Evolutionary conservation across 2,888 invertebrate species (phyloP), one percentile per base, ranked within the genome.

Genomic region (Pherbina coryleti): DNA sequence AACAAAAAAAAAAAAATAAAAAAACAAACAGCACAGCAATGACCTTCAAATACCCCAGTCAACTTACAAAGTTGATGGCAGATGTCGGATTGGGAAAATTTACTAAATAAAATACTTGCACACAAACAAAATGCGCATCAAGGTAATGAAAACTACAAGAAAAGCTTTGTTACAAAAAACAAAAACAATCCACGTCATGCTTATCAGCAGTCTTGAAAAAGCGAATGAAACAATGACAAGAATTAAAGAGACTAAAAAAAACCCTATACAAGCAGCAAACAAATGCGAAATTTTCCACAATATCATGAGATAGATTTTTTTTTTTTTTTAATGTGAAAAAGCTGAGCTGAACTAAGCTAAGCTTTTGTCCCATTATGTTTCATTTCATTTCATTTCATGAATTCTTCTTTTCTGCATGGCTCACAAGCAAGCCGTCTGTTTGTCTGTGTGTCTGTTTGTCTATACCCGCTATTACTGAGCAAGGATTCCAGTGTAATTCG

Each of bases 311-410:
- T 17, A 31, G 34, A 11, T 49, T 49, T 44, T 67, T 78, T 14
- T 49, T 49, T 44, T 67, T 78, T 14, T 72, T 75, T 70, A 37
- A 71, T 49, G 66, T 74, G 66, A 75, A 78, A 76, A 67, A 71
- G 66, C 73, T 78, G 60, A 76, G 55, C 69, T 73, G 73, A 76
- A 76, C 73, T 74, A 62, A 62, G 28, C 60, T 44, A 55, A 49
- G 62, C 49, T 62, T 74, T 62, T 62, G 55, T 22, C 44, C 55
- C 55, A 31, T 73, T 62, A 62, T 72, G 60, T 49, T 57, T 34
- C 60, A 74, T 74, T 44, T 44, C 31, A 31, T 31, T 31, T 31
- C 44, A 44, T 44, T 44, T 44, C 44, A 11, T 44, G 44, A 44
- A 44, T 44, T 44, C 14, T 44, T 1, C 14, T 44, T 11, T 44